Evolutionary conservation across 2,888 invertebrate genomes (phyloP).

Genomic region (Polydesmus complanatus): DNA sequence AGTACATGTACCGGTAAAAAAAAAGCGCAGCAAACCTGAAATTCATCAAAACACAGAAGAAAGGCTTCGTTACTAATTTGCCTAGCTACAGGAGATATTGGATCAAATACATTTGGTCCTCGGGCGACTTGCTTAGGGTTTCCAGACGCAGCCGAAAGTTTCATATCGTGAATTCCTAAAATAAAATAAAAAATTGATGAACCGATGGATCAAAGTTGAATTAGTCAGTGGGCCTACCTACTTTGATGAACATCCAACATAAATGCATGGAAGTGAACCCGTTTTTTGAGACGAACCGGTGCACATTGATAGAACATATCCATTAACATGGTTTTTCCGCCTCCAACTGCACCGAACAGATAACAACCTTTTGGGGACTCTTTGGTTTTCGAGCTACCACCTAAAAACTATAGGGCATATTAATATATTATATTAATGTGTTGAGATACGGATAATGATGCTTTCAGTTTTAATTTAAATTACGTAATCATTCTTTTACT

Average conservation of each 20-base stretch:
- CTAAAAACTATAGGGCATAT: conserved; percentile 17
- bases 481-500: not conserved
- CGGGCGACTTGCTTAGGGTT: too few relatives aligned
- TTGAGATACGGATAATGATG: too few relatives aligned
- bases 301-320: conserved; percentile 84
- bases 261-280: conserved; percentile 94
- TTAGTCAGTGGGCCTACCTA: conserved; percentile 23
- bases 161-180: conserved; percentile 16
- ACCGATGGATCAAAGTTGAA: not conserved
- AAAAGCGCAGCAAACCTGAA: conserved; percentile 51
- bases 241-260: conserved; percentile 85
- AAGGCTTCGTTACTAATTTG: conserved; percentile 71
- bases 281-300: conserved; percentile 37
- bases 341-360: conserved; percentile 58
- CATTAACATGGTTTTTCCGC: conserved; percentile 99
- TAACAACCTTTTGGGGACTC: conserved; percentile 60
- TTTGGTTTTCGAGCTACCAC: conserved; percentile 13
- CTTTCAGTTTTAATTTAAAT: not conserved
- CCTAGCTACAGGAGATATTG: conserved; percentile 84
- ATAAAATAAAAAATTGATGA: not conserved
- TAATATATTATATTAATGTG: conserved; percentile 1
- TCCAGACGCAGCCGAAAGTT: conserved; percentile 3
- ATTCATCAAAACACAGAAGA: conserved; percentile 96
- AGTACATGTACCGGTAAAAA: not conserved
- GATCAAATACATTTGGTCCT: conserved; percentile 57